These are phyloP conservation scores for Hoplostethus mediterraneus DNA, from an alignment of 2,797 vertebrate species.

Conservation along the genomic window DNA sequence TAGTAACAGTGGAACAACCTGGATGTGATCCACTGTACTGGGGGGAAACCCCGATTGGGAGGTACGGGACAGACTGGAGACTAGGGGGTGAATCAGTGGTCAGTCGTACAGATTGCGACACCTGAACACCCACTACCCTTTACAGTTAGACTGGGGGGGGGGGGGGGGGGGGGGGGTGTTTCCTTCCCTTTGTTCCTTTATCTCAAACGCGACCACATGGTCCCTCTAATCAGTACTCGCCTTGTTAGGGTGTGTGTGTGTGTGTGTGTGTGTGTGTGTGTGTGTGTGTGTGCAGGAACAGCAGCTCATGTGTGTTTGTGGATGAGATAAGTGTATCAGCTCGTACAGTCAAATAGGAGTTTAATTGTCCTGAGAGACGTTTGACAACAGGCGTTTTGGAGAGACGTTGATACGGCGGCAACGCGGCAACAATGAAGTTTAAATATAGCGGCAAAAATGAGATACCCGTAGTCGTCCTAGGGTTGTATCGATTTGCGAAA, in stretches of 20 bases:
- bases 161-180: conserved; percentile 6
- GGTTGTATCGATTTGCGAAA: too few species aligned
- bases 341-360: conserved; percentile 2
- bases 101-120: conserved; percentile 36
- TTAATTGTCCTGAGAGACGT: conserved; percentile 6
- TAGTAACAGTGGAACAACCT: conserved; percentile 49
- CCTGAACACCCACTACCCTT: conserved; percentile 30
- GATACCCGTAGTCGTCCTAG: too few species aligned
- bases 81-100: conserved; percentile 22
- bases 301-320: conserved; percentile 22
- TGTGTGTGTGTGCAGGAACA: conserved; percentile 4
- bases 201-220: conserved; percentile 53
- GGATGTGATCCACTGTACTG: conserved; percentile 59
- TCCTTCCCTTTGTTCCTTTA: conserved; percentile 64
- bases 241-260: conserved; percentile 20
- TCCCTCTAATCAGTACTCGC: conserved; percentile 41
- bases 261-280: neutral
- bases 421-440: neutral
- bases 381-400: neutral
- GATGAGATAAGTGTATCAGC: conserved; percentile 51
- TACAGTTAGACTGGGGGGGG: neutral
- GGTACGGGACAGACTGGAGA: conserved; percentile 26
- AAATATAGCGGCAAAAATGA: too few species aligned
- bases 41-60: neutral
- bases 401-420: conserved; percentile 10